Conservation (phyloP, 2,113 vertebrate species). For the Gambusia affinis region DNA sequence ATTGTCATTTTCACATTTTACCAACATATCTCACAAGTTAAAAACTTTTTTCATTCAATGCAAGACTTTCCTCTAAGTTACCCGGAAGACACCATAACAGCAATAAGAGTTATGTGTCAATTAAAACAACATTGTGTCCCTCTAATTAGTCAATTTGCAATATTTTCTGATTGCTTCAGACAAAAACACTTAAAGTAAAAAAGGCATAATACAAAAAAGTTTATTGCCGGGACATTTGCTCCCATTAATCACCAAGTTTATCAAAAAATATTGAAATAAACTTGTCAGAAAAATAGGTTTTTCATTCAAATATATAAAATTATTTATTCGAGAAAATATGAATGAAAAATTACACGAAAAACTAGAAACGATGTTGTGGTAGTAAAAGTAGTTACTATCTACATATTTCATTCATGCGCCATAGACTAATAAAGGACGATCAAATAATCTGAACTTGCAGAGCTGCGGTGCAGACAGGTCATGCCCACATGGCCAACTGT, state of each 20-base stretch:
- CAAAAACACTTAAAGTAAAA: background rate
- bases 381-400: background rate
- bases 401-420: background rate
- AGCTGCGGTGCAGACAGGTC: background rate
- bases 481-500: background rate
- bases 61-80: background rate
- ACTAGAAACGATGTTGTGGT: too few relatives aligned
- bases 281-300: background rate
- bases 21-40: background rate
- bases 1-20: background rate
- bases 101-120: too few relatives aligned
- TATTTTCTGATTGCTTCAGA: background rate
- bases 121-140: background rate
- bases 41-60: background rate
- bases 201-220: background rate
- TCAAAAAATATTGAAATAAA: background rate
- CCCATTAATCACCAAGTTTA: background rate
- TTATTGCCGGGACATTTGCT: background rate
- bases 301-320: background rate
- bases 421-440: too few relatives aligned
- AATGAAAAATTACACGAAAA: background rate
- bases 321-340: background rate
- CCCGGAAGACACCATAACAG: background rate
- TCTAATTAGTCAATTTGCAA: background rate
- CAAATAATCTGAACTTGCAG: background rate